These are phyloP conservation scores for Butastur rufipennis DNA, from an alignment of 2,113 vertebrate species.

Conservation along the genomic window DNA sequence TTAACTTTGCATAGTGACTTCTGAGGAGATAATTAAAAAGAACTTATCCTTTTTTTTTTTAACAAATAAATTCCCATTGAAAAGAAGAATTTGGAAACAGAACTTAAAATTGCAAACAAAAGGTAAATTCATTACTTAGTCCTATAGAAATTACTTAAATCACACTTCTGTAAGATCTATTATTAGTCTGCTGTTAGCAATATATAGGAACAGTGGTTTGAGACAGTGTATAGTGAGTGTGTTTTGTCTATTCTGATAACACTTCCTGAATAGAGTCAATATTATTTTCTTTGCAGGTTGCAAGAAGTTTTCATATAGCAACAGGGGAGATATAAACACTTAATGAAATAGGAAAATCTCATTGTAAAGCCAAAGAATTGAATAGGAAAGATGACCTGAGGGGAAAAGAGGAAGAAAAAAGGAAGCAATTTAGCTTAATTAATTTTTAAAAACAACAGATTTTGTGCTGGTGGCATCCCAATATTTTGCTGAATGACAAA, in stretches of 20 bases:
- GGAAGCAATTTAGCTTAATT: constrained; percentile 8
- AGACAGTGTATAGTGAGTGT: not conserved
- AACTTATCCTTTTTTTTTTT: not conserved
- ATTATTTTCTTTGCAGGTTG: not conserved
- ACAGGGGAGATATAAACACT: not conserved
- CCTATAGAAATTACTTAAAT: not conserved
- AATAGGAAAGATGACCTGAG: not conserved
- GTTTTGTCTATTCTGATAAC: not conserved
- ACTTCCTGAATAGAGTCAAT: not conserved
- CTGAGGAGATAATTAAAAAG: not conserved
- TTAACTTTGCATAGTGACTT: not conserved
- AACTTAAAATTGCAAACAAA: not conserved
- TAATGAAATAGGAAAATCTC: constrained; percentile 9
- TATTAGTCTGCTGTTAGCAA: not conserved
- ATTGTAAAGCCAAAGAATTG: not conserved
- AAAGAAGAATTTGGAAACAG: not conserved
- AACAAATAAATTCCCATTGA: not conserved
- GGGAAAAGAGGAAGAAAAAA: not conserved
- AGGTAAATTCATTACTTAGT: not conserved
- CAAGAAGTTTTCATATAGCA: constrained; percentile 6
- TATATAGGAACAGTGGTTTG: not conserved
- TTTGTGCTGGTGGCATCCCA: not conserved
- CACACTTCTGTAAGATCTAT: not conserved
- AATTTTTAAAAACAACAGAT: not conserved
- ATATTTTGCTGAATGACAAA: not conserved